phyloP scores from a whole-genome alignment of 2,797 vertebrate species.

The Hypotaenidia philippensis region DNA sequence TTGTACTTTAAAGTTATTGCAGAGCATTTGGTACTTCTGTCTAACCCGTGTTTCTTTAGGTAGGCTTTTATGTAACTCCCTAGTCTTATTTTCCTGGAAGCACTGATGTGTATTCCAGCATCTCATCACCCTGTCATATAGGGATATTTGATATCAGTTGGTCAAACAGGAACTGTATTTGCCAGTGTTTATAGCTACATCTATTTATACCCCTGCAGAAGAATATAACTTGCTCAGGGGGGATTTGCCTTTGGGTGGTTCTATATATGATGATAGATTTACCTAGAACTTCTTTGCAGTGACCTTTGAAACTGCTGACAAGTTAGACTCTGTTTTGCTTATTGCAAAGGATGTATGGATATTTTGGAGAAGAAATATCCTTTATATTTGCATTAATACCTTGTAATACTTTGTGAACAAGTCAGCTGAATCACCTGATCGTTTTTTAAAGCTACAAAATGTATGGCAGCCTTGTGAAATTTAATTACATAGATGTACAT shows the following conservation, averaged over 20 bases:
- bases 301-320: conserved; percentile 84
- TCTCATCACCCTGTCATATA: neutral
- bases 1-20: neutral
- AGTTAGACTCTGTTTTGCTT: conserved; percentile 66
- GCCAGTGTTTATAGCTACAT: conserved; percentile 49
- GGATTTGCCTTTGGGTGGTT: conserved; percentile 76
- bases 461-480: conserved; percentile 2
- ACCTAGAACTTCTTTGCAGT: conserved; percentile 65
- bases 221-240: conserved; percentile 65
- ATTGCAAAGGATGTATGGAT: conserved; percentile 13
- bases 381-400: conserved; percentile 79
- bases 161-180: conserved; percentile 59
- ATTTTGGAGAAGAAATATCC: conserved; percentile 76
- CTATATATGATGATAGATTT: conserved; percentile 72
- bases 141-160: neutral
- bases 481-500: neutral
- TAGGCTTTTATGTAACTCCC: neutral
- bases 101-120: neutral
- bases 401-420: conserved; percentile 43
- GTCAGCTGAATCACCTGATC: neutral
- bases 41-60: neutral
- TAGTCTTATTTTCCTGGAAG: neutral
- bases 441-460: neutral
- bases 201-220: conserved; percentile 81
- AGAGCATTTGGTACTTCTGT: neutral